Conservation (phyloP, 2,113 vertebrate species). For the Tautogolabrus adspersus region DNA sequence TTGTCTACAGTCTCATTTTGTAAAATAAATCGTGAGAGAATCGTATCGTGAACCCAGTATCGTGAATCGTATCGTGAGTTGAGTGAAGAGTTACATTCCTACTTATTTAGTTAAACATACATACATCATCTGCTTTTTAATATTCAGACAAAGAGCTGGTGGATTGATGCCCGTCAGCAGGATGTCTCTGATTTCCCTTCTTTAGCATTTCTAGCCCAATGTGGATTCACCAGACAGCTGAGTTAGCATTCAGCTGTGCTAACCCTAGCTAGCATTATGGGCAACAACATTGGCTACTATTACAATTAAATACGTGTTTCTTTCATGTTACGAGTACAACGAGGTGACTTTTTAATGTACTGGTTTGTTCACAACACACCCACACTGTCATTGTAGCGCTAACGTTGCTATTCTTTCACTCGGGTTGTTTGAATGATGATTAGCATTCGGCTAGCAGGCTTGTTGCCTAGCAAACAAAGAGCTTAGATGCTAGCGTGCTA, state of each 20-base stretch:
- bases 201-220: neutral
- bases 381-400: neutral
- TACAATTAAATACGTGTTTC: neutral
- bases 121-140: neutral
- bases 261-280: conserved; percentile 21
- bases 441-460: conserved; percentile 36
- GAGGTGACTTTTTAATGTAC: neutral
- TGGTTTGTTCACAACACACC: neutral
- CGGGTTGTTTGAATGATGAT: neutral
- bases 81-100: too few relatives aligned
- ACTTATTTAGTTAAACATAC: too few relatives aligned
- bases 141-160: neutral
- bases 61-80: too few relatives aligned
- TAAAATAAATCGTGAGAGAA: too few relatives aligned
- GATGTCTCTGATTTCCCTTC: neutral
- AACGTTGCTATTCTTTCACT: neutral
- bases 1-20: too few relatives aligned
- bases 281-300: conserved; percentile 10
- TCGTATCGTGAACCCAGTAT: too few relatives aligned
- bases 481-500: conserved; percentile 60
- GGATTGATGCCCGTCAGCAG: neutral
- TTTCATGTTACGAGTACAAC: neutral
- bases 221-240: conserved; percentile 7
- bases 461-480: conserved; percentile 80
- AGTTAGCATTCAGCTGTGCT: conserved; percentile 50